These are phyloP conservation scores for Taeniopygia guttata DNA, from an alignment of 2,797 vertebrate genomes.

Conservation along the genomic window DNA sequence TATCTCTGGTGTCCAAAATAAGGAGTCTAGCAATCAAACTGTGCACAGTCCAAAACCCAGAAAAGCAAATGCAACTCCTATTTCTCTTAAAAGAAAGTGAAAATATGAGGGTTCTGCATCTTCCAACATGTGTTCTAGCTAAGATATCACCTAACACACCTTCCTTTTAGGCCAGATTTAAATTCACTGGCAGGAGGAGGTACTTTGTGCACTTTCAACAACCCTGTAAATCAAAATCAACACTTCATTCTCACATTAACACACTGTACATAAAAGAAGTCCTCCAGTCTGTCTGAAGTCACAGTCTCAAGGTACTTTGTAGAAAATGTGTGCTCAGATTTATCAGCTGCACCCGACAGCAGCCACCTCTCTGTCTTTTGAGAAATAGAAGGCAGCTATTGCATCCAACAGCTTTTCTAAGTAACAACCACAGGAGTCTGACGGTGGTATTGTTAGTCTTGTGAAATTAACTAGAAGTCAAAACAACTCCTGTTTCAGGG, in stretches of 20 bases:
- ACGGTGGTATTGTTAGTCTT: neutral
- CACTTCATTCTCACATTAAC: neutral
- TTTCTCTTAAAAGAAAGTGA: neutral
- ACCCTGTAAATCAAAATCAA: neutral
- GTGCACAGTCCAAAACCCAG: neutral
- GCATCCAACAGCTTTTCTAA: neutral
- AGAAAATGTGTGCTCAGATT: neutral
- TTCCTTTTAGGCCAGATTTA: neutral
- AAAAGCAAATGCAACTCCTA: neutral
- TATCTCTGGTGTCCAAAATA: neutral
- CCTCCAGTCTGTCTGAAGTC: neutral
- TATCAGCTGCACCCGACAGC: neutral
- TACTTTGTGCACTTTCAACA: neutral
- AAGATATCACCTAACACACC: neutral
- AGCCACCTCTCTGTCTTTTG: neutral
- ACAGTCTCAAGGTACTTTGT: neutral
- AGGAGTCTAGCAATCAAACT: neutral
- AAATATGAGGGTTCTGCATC: neutral
- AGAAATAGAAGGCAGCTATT: neutral
- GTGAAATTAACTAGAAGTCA: neutral
- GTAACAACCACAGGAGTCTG: neutral
- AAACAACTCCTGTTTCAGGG: neutral
- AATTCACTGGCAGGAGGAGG: neutral
- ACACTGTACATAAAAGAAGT: neutral
- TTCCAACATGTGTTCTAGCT: neutral